These are phyloP conservation scores for Decapterus maruadsi DNA, from an alignment of 2,797 vertebrate genomes.

Conservation along the genomic window DNA sequence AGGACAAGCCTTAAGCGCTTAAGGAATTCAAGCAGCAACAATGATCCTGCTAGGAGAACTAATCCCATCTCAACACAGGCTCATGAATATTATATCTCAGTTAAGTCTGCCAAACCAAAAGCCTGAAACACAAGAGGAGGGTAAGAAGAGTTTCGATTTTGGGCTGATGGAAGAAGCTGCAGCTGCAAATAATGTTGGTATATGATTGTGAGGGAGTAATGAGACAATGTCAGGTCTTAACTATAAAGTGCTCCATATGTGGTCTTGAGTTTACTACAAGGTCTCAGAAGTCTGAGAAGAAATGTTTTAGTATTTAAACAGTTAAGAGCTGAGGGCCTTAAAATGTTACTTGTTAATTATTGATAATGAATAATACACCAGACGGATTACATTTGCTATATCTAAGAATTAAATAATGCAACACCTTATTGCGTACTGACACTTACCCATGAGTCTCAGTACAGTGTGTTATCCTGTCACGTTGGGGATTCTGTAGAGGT, in stretches of 20 bases:
- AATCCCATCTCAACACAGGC: not conserved
- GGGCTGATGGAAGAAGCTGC: not conserved
- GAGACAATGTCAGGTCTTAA: not conserved
- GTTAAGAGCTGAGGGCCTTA: not conserved
- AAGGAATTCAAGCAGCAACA: not conserved
- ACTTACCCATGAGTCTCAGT: not conserved
- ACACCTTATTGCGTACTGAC: not conserved
- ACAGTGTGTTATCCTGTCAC: not conserved
- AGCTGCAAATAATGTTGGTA: not conserved
- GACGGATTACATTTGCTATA: not conserved
- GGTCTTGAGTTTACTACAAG: not conserved
- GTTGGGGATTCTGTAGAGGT: not conserved
- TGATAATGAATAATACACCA: not conserved
- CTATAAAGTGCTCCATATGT: not conserved
- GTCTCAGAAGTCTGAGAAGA: not conserved
- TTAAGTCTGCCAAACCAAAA: not conserved
- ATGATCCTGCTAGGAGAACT: not conserved
- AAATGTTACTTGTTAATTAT: not conserved
- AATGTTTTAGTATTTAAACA: too few relatives aligned
- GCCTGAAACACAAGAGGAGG: not conserved
- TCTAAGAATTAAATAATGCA: not conserved
- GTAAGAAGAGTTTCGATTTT: not conserved
- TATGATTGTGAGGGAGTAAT: slow-evolving; percentile 28
- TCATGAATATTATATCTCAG: not conserved
- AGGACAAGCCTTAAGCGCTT: not conserved